Percentiles rank a stretch among this genome's conserved stretches.
phyloP scores from a whole-genome alignment of 2,113 vertebrate species.

The Campylorhamphus procurvoides region DNA sequence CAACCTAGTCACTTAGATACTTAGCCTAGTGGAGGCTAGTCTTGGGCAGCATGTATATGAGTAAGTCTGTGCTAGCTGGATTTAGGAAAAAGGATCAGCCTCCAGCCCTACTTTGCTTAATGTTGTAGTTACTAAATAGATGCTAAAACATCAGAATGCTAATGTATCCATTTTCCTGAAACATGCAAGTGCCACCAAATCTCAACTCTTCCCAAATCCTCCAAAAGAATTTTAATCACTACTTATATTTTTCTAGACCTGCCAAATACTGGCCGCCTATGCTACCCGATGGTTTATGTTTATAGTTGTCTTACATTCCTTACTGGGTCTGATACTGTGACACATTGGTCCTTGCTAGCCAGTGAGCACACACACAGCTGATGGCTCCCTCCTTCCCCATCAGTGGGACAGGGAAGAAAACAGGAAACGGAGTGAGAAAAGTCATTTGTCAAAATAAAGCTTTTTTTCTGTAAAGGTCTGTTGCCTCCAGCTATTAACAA shows the following conservation, averaged over 20 bases:
- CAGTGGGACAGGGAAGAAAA: background rate
- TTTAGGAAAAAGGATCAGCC: background rate
- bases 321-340: background rate
- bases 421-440: background rate
- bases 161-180: background rate
- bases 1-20: background rate
- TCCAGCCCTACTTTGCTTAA: background rate
- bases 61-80: background rate
- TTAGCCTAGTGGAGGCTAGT: background rate
- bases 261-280: background rate
- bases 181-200: background rate
- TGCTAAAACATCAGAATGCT: background rate
- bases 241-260: background rate
- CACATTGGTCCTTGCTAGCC: background rate
- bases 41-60: background rate
- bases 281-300: accelerated
- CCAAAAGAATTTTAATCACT: background rate
- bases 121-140: background rate
- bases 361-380: background rate
- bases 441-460: background rate
- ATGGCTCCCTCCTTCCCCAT: background rate
- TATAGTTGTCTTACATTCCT: background rate
- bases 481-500: background rate
- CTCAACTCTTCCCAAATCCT: background rate
- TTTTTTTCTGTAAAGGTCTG: background rate